Conservation (phyloP, 1,140 invertebrate genomes). For the Drosophila quadrilineata region DNA sequence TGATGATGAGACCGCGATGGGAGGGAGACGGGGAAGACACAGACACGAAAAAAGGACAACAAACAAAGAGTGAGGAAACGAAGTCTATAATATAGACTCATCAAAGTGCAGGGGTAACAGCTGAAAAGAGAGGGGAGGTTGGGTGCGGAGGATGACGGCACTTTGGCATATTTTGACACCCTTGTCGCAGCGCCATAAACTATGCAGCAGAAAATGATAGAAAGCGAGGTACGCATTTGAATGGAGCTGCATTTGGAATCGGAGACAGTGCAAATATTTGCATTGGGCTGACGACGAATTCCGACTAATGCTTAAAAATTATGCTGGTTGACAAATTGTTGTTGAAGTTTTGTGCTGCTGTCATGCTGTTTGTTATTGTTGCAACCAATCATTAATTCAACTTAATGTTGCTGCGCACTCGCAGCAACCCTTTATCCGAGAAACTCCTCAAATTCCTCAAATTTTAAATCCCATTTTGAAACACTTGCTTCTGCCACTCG, state of each 20-base stretch:
- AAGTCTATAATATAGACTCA: slow-evolving; percentile 10
- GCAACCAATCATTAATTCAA: slow-evolving; percentile 70
- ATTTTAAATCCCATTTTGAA: slow-evolving; percentile 34
- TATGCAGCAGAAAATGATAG: slow-evolving; percentile 48
- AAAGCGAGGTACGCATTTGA: slow-evolving; percentile 55
- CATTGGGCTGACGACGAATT: no score
- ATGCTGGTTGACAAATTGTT: slow-evolving; percentile 73
- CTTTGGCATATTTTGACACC: slow-evolving; percentile 69
- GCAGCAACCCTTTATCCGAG: background rate
- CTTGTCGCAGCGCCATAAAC: slow-evolving; percentile 46
- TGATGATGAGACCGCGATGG: slow-evolving; percentile 57
- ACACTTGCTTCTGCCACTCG: slow-evolving; percentile 11
- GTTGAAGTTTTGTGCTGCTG: slow-evolving; percentile 11
- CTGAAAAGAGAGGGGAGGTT: background rate
- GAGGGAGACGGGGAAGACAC: background rate
- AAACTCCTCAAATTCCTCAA: slow-evolving; percentile 35
- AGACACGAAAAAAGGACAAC: slow-evolving; percentile 63
- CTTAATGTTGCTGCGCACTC: slow-evolving; percentile 29
- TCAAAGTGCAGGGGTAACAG: slow-evolving; percentile 15
- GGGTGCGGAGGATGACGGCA: background rate
- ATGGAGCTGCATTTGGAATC: slow-evolving; percentile 57
- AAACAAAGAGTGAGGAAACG: slow-evolving; percentile 46
- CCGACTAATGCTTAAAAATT: slow-evolving; percentile 76
- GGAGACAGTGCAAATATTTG: slow-evolving; percentile 71
- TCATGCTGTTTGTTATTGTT: slow-evolving; percentile 20